phyloP scores from a whole-genome alignment of 2,888 invertebrate genomes.

The Acholoe squamosa region DNA sequence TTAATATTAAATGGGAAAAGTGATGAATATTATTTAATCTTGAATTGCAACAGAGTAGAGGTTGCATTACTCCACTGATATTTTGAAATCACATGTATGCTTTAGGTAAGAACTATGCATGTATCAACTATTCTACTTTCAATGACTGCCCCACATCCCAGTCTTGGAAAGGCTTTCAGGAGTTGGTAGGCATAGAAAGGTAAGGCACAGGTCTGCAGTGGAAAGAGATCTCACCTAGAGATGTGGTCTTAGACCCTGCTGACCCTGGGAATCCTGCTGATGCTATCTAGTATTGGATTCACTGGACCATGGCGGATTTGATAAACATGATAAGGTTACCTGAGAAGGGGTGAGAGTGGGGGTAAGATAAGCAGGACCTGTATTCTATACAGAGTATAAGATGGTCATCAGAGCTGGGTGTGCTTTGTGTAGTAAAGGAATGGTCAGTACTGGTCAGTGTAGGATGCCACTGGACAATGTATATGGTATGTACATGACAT shows the following conservation, averaged over 20 bases:
- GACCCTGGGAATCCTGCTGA: slow-evolving; percentile 18
- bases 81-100: no score
- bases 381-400: background rate
- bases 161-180: no score
- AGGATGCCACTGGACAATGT: background rate
- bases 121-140: no score
- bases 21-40: no score
- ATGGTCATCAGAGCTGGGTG: background rate
- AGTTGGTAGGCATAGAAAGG: no score
- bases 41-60: no score
- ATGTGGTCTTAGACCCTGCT: background rate
- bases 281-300: background rate
- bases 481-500: background rate
- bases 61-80: no score
- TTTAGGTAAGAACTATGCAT: no score
- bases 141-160: no score
- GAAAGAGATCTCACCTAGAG: slow-evolving; percentile 15
- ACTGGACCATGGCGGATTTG: background rate
- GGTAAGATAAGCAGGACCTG: slow-evolving; percentile 11
- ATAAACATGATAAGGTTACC: slow-evolving; percentile 37
- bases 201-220: background rate
- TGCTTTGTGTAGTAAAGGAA: background rate
- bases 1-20: no score
- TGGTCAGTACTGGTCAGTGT: background rate
- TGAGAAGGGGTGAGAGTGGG: slow-evolving; percentile 27